Evolutionary conservation across 1,140 invertebrate genomes (phyloP).

Genomic region (Bombus haemorrhoidalis): DNA sequence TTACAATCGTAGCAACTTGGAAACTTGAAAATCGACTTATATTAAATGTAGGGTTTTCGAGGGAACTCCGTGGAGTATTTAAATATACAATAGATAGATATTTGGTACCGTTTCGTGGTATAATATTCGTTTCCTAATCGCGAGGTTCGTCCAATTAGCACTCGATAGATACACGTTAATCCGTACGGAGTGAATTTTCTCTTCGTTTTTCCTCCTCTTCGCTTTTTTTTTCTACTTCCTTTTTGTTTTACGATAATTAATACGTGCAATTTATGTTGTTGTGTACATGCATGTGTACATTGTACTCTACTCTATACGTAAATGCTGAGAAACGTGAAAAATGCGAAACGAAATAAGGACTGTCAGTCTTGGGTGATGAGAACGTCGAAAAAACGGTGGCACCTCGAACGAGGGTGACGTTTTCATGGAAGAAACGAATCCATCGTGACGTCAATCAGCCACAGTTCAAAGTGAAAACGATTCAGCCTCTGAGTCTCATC

Average conservation of each 20-base stretch:
- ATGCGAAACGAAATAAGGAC: conserved; percentile 61
- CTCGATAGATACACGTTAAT: conserved; percentile 41
- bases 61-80: conserved; percentile 32
- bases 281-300: background rate
- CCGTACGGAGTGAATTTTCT: too few relatives aligned
- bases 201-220: background rate
- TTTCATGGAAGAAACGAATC: conserved; percentile 31
- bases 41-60: background rate
- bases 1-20: background rate
- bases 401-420: conserved; percentile 43
- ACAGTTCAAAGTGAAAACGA: conserved; percentile 21
- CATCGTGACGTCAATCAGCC: conserved; percentile 1
- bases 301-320: background rate
- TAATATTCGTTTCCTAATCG: conserved; percentile 40
- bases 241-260: background rate
- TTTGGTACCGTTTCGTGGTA: conserved; percentile 41
- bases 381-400: conserved; percentile 56
- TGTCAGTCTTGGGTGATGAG: conserved; percentile 70
- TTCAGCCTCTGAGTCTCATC: conserved; percentile 55
- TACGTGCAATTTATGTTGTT: background rate
- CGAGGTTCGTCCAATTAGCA: conserved; percentile 50
- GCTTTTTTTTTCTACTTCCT: background rate
- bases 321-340: conserved; percentile 50
- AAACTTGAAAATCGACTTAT: conserved; percentile 4
- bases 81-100: conserved; percentile 55